These are phyloP conservation scores for Nasonovia ribisnigri DNA, from an alignment of 2,888 invertebrate genomes.

Conservation along the genomic window DNA sequence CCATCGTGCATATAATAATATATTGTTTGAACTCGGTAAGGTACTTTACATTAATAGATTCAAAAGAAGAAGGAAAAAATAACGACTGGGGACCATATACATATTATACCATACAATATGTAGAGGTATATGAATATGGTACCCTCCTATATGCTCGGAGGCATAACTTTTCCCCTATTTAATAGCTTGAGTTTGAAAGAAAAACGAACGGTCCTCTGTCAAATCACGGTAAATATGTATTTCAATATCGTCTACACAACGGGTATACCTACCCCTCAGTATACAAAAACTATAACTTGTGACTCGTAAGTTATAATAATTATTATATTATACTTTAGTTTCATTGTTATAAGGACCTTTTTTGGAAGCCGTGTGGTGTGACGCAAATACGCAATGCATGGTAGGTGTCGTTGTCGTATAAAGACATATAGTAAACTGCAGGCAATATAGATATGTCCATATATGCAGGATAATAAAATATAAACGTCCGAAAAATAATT, in stretches of 20 bases:
- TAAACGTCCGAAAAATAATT: background rate
- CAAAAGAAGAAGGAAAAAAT: background rate
- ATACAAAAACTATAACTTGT: background rate
- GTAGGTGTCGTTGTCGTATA: background rate
- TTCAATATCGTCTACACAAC: background rate
- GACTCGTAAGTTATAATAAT: background rate
- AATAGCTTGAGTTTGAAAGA: background rate
- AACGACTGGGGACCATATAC: background rate
- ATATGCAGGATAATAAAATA: background rate
- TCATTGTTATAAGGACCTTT: too few relatives aligned
- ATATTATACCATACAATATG: background rate
- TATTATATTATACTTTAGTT: background rate
- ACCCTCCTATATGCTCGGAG: background rate
- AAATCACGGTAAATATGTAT: conserved; percentile 2
- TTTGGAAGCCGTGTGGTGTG: background rate
- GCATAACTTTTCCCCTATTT: background rate
- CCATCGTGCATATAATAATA: background rate
- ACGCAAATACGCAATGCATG: background rate
- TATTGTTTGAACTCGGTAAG: conserved; percentile 6
- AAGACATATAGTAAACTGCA: background rate
- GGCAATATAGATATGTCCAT: background rate
- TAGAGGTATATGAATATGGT: background rate
- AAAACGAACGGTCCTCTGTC: background rate
- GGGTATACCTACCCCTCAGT: background rate
- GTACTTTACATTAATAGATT: background rate